Evolutionary conservation across 1,140 invertebrate species (phyloP).

Genomic region (Zaprionus davidi): DNA sequence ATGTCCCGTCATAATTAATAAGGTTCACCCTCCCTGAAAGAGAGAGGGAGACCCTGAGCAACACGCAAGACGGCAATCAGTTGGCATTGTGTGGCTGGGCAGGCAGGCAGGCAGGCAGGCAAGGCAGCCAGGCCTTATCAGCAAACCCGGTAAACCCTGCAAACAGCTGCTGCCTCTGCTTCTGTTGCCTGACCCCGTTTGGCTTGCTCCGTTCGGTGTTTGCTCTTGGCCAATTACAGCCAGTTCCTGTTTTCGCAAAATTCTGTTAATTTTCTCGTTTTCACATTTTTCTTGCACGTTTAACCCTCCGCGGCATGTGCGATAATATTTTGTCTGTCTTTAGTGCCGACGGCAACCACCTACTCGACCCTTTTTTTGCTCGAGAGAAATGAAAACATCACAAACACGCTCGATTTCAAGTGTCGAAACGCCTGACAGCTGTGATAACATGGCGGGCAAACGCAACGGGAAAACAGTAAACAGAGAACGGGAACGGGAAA

Average conservation of each 20-base stretch:
- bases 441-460: constrained; percentile 62
- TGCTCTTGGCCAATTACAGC: constrained; percentile 69
- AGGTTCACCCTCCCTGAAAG: constrained; percentile 54
- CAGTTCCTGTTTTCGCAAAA: constrained; percentile 73
- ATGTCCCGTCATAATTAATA: constrained; percentile 81
- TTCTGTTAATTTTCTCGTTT: constrained; percentile 40
- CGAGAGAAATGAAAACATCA: constrained; percentile 68
- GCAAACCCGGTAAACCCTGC: constrained; percentile 10
- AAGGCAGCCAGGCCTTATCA: constrained; percentile 46
- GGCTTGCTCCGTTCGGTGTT: constrained; percentile 45
- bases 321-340: constrained; percentile 50
- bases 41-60: constrained; percentile 1
- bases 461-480: not conserved
- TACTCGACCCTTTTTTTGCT: constrained; percentile 51
- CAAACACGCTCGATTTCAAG: constrained; percentile 73
- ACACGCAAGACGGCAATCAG: constrained; percentile 76
- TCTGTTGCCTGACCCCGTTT: constrained; percentile 35
- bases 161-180: constrained; percentile 67
- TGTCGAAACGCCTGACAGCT: constrained; percentile 77
- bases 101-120: constrained; percentile 17
- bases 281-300: constrained; percentile 8
- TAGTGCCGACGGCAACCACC: constrained; percentile 34
- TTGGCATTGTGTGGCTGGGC: constrained; percentile 48
- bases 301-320: constrained; percentile 42
- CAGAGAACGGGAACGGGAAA: not conserved